These are phyloP conservation scores for Hestina assimilis DNA, from an alignment of 1,140 invertebrate genomes.

Conservation along the genomic window DNA sequence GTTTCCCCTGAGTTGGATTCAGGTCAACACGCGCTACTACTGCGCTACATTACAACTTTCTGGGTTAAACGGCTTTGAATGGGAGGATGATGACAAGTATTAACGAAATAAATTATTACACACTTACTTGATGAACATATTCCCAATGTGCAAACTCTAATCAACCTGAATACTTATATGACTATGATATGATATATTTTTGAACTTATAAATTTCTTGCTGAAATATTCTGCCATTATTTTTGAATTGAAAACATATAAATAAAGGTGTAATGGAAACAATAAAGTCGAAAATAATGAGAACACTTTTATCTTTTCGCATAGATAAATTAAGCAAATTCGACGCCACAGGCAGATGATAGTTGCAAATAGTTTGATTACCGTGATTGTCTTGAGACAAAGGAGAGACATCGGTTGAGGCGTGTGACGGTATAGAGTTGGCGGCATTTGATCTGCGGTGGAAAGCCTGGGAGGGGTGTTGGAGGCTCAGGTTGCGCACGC, in stretches of 20 bases:
- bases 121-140: too few species aligned
- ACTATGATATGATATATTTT: too few species aligned
- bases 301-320: too few species aligned
- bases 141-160: neutral
- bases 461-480: conserved; percentile 29
- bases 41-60: conserved; percentile 16
- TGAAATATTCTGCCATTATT: too few species aligned
- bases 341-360: neutral
- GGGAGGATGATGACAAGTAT: conserved; percentile 1
- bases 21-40: conserved; percentile 19
- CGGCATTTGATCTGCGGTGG: conserved; percentile 34
- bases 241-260: too few species aligned
- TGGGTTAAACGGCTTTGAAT: conserved; percentile 20
- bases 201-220: too few species aligned
- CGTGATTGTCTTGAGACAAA: conserved; percentile 47
- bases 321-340: neutral
- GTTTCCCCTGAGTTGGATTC: conserved; percentile 3
- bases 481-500: conserved; percentile 78
- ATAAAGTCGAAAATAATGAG: too few species aligned
- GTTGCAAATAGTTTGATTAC: conserved; percentile 7
- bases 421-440: conserved; percentile 37
- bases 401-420: conserved; percentile 30
- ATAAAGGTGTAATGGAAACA: too few species aligned
- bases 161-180: too few species aligned
- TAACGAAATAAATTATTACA: too few species aligned